These are phyloP conservation scores for Abramis brama DNA, from an alignment of 2,113 vertebrate species.

Conservation along the genomic window DNA sequence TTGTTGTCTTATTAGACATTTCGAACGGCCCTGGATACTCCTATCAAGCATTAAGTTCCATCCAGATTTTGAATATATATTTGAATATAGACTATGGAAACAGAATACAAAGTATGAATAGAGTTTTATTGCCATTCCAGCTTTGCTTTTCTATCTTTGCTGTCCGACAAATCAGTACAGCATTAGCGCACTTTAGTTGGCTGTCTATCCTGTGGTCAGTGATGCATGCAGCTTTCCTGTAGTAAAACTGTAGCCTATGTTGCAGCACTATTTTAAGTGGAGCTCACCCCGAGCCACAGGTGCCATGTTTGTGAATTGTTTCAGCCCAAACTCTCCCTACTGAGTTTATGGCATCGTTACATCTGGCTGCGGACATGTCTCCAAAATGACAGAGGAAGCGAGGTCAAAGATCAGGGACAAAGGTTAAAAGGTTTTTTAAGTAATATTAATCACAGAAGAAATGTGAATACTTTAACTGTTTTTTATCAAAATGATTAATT, in stretches of 20 bases:
- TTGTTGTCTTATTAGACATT: neutral
- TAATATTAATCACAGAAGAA: slow-evolving; percentile 2
- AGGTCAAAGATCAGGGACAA: slow-evolving; percentile 59
- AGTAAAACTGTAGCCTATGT: slow-evolving; percentile 35
- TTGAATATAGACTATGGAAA: neutral
- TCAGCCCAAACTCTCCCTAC: slow-evolving; percentile 49
- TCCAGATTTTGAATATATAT: slow-evolving; percentile 18
- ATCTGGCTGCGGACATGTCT: slow-evolving; percentile 53
- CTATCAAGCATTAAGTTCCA: neutral
- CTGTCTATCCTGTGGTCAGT: slow-evolving; percentile 55
- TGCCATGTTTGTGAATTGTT: slow-evolving; percentile 58
- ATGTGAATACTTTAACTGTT: neutral
- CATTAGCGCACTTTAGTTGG: slow-evolving; percentile 48
- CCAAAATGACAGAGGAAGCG: slow-evolving; percentile 50
- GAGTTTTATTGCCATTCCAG: slow-evolving; percentile 60
- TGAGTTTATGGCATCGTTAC: slow-evolving; percentile 66
- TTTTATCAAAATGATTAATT: slow-evolving; percentile 1
- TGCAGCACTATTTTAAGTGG: slow-evolving; percentile 2
- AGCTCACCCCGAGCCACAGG: slow-evolving; percentile 32
- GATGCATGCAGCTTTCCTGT: slow-evolving; percentile 40
- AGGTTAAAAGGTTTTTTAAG: slow-evolving; percentile 33
- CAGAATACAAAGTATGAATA: neutral
- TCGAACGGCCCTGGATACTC: neutral
- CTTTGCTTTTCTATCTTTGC: slow-evolving; percentile 64
- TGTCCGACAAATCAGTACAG: neutral